Evolutionary conservation across 2,888 invertebrate genomes (phyloP).

Genomic region (Cheiracanthium punctorium): DNA sequence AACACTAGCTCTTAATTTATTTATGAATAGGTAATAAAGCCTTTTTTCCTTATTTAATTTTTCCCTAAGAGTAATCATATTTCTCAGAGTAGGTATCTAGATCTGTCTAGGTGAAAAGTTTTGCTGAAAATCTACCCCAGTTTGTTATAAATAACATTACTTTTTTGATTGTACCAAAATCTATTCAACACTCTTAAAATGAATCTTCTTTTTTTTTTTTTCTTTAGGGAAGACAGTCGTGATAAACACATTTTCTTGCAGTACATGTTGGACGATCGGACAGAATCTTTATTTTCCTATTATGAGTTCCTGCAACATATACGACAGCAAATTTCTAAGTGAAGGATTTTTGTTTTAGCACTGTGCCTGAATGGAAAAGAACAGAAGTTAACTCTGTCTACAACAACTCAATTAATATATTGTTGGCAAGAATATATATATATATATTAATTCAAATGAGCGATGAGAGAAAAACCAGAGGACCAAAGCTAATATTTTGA

Average conservation of each 20-base stretch:
- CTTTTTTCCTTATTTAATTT: too few relatives aligned
- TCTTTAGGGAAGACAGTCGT: constrained; percentile 92
- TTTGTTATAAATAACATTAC: too few relatives aligned
- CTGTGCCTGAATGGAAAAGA: constrained; percentile 22
- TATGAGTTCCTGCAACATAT: constrained; percentile 98
- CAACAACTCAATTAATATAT: not conserved
- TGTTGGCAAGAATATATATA: constrained; percentile 26
- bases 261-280: constrained; percentile 93
- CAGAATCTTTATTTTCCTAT: constrained; percentile 95
- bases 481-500: constrained; percentile 34
- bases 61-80: too few relatives aligned
- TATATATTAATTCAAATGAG: not conserved
- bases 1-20: too few relatives aligned
- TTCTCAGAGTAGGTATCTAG: too few relatives aligned
- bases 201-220: too few relatives aligned
- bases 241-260: constrained; percentile 88
- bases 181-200: too few relatives aligned
- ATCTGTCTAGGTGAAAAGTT: too few relatives aligned
- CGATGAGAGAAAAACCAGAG: constrained; percentile 13
- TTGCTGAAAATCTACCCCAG: too few relatives aligned
- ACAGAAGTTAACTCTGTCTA: not conserved
- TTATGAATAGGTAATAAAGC: too few relatives aligned
- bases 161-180: too few relatives aligned
- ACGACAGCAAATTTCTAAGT: constrained; percentile 83
- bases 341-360: constrained; percentile 43